Conservation (phyloP, 2,113 vertebrate species). For the Catagonus wagneri region DNA sequence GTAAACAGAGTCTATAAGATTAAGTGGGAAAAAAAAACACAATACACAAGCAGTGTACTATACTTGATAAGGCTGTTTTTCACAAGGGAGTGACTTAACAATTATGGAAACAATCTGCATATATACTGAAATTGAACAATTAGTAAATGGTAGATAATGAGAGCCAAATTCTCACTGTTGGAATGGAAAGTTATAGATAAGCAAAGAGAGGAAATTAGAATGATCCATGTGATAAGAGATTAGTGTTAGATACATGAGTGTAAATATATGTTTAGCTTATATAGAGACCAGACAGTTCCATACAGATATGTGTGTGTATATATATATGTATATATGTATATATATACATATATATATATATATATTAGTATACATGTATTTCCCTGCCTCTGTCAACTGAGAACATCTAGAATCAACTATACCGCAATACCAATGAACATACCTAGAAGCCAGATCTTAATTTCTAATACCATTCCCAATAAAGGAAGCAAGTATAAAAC, state of each 20-base stretch:
- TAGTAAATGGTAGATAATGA: neutral
- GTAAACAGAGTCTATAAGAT: neutral
- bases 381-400: neutral
- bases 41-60: neutral
- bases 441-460: neutral
- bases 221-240: neutral
- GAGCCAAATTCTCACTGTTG: neutral
- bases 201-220: neutral
- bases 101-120: neutral
- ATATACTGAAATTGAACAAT: neutral
- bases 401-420: neutral
- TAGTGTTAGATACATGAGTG: neutral
- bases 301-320: neutral
- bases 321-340: neutral
- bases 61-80: neutral
- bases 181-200: neutral
- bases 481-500: neutral
- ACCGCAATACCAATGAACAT: neutral
- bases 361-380: neutral
- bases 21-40: neutral
- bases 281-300: neutral
- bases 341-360: neutral
- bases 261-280: constrained; percentile 15
- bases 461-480: neutral
- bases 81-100: neutral